phyloP scores from a whole-genome alignment of 2,113 vertebrate species.

The Tringa solitaria region DNA sequence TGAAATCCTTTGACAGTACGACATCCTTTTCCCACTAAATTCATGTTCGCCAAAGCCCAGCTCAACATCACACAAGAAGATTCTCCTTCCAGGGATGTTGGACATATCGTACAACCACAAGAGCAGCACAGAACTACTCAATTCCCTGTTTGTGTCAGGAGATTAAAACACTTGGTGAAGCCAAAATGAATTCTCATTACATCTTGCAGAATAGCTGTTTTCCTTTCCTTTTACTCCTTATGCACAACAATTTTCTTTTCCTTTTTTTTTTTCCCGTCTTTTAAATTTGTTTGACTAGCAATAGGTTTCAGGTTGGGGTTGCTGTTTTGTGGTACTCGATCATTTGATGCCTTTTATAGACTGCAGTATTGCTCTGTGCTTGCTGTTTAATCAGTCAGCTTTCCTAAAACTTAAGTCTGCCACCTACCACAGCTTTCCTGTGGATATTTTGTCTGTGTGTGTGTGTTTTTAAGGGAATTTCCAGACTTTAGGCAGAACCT shows the following conservation, averaged over 20 bases:
- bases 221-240: background rate
- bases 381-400: background rate
- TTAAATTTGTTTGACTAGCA: background rate
- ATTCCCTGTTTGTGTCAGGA: slow-evolving; percentile 12
- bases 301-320: background rate
- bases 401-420: background rate
- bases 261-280: background rate
- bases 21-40: slow-evolving; percentile 52
- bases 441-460: background rate
- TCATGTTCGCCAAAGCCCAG: slow-evolving; percentile 15
- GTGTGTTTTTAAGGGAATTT: background rate
- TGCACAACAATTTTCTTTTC: background rate
- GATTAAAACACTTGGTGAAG: background rate
- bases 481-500: background rate
- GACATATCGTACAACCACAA: background rate
- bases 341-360: background rate
- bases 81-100: slow-evolving; percentile 11
- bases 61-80: background rate
- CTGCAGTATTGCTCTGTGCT: background rate
- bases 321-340: background rate
- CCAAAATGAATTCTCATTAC: background rate
- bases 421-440: background rate
- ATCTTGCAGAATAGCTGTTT: background rate
- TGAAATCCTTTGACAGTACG: slow-evolving; percentile 33
- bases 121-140: background rate